Base-by-base conservation (phyloP, 2,797 vertebrate species). In the Siniperca scherzeri region DNA sequence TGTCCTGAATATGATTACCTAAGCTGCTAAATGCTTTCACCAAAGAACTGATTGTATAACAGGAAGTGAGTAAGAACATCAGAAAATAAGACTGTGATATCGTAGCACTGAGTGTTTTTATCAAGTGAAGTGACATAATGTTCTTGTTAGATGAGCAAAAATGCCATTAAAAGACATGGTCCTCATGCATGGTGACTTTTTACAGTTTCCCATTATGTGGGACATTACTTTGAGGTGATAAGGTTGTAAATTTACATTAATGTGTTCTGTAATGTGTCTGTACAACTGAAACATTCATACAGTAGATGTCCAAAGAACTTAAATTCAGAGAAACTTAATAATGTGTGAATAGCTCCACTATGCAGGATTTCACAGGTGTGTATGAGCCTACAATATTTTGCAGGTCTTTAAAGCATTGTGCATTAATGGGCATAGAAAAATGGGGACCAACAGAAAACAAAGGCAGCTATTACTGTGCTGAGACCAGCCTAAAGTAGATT, bases 181-280 rank as follows among this genome's bases (percentile, higher is more conserved):
- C 48, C 57, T 79, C 76, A 59, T 67, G 72, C 82, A 44, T 70
- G 60, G 74, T 9, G 69, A 77, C 77, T 77, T 78, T 88, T 88
- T 70, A 88, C 55, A 70, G 80, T 61, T 67, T 80, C 33, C 57
- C 40, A 83, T 91, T 83, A 77, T 25, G 60, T 38, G 84, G 82
- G 65, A 81, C 78, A 77, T 84, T 80, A 90, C 77, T 77, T 52
- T 1, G 7, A 70, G 62, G 53, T 10, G 79, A 77, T 72, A 50
- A 52, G 77, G 65, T 44, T 0, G 10, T 84, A 78, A 86, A 87
- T 85, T 42, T 60, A 52, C 38, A 68, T 60, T 70, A 80, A 80
- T 74, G 48, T 66, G 48, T n/a, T 10, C 62, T 25, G 27, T 53
- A 65, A 84, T 60, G 22, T 21, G 61, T 61, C 69, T 48, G 22